phyloP scores from a whole-genome alignment of 1,140 invertebrate species.

The Cheumatopsyche charites region DNA sequence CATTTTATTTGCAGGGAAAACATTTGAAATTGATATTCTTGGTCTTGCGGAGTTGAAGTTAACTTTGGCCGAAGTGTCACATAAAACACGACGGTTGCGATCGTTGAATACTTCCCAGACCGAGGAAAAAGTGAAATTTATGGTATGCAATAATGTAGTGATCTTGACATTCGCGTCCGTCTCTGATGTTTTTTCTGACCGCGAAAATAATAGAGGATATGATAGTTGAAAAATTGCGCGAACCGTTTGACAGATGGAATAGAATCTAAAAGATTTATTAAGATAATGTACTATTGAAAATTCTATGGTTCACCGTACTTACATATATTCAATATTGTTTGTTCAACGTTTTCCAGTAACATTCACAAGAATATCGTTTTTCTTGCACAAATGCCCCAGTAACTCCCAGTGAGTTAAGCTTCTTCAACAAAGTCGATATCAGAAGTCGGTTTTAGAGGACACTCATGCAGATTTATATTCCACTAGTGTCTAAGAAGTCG shows the following conservation, averaged over 20 bases:
- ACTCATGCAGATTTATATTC: conserved; percentile 35
- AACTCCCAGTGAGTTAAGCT: conserved; percentile 16
- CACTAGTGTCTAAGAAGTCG: conserved; percentile 27
- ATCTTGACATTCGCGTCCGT: conserved; percentile 25
- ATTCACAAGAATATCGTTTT: background rate
- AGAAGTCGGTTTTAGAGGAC: conserved; percentile 31
- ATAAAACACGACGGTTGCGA: conserved; percentile 26
- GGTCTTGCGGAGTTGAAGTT: conserved; percentile 9
- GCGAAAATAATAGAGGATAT: background rate
- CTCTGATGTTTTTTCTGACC: background rate
- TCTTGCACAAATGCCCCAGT: background rate
- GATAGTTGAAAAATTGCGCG: background rate
- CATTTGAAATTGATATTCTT: conserved; percentile 1
- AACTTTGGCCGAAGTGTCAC: conserved; percentile 18
- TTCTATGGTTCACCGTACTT: no score
- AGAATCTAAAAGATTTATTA: background rate
- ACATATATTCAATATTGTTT: no score
- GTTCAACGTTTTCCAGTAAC: no score
- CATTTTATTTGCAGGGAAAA: no score
- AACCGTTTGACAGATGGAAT: background rate
- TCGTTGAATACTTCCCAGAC: background rate
- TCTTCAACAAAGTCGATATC: conserved; percentile 12
- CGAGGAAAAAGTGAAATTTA: conserved; percentile 25
- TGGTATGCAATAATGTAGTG: conserved; percentile 26
- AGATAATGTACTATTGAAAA: background rate